phyloP scores from a whole-genome alignment of 2,888 invertebrate genomes.

The Lamproptera curius region DNA sequence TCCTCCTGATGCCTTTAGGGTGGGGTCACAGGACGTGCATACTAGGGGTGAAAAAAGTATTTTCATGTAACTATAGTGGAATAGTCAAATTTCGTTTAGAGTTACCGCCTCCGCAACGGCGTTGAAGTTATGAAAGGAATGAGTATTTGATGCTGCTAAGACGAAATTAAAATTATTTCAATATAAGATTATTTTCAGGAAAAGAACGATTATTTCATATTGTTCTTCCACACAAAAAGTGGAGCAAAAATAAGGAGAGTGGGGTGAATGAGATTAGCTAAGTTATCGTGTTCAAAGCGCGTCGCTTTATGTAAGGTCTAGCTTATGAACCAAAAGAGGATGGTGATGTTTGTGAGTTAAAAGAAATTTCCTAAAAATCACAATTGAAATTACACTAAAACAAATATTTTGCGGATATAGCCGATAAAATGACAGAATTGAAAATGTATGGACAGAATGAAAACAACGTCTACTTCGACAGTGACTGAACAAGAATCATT shows the following conservation, averaged over 20 bases:
- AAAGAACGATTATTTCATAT: not conserved
- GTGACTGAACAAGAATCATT: slow-evolving; percentile 18
- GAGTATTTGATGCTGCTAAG: not conserved
- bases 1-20: too few relatives aligned
- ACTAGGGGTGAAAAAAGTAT: too few relatives aligned
- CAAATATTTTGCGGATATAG: slow-evolving; percentile 19
- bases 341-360: slow-evolving; percentile 1
- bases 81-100: not conserved
- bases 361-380: slow-evolving; percentile 18
- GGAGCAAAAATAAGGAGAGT: too few relatives aligned
- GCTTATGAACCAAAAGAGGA: too few relatives aligned
- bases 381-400: slow-evolving; percentile 19
- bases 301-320: not conserved
- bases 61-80: not conserved
- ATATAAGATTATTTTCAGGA: not conserved
- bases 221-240: not conserved
- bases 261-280: too few relatives aligned
- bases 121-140: not conserved
- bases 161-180: not conserved
- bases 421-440: slow-evolving; percentile 20
- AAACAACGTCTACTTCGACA: slow-evolving; percentile 22
- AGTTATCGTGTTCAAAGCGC: not conserved
- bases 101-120: not conserved
- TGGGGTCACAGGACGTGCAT: too few relatives aligned
- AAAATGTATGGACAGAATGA: slow-evolving; percentile 22